Evolutionary conservation across 2,113 vertebrate genomes (phyloP), one percentile per base, ranked within the genome.

Genomic region (Calypte anna): DNA sequence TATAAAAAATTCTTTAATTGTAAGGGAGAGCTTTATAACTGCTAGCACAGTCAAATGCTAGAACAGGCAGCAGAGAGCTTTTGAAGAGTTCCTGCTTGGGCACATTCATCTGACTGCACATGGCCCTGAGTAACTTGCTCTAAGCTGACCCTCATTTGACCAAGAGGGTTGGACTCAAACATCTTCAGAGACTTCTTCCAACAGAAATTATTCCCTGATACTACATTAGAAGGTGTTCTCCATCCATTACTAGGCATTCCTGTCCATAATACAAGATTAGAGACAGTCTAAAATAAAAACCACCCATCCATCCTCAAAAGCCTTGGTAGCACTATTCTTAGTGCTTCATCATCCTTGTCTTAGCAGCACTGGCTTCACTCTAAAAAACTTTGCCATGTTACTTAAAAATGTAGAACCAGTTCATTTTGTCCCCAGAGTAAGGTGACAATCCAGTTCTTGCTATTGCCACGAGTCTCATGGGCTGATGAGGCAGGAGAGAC

Each of bases 381-480:
- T 0, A 36, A 48, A 68, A 88, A 43, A 8, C 13, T 73, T 66
- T 31, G 40, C 46, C 76, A 46, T 19, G 3, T 61, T 64, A 50
- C 50, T 64, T 53, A 46, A 1, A 2, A 30, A 18, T 48, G 19
- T 21, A 3, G 31, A 54, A 16, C 36, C 7, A 22, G 21, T 13
- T n/a, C 46, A 38, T 55, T 68, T n/a, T n/a, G 15, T n/a, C 44
- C 68, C 33, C 31, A 44, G 40, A 90, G 43, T 5, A 2, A 88
- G 30, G 10, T 19, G 20, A 55, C 0, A 1, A 68, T 57, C 15
- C 2, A 0, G 22, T 36, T 64, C 36, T 16, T 67, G 59, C 30
- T 63, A 7, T 23, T 93, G 24, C 46, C 44, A 2, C 4, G 46
- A 43, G 9, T 18, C 23, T 66, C 36, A 16, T 31, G 31, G 33